phyloP scores from a whole-genome alignment of 1,140 invertebrate species.

The Calosoma granatense region DNA sequence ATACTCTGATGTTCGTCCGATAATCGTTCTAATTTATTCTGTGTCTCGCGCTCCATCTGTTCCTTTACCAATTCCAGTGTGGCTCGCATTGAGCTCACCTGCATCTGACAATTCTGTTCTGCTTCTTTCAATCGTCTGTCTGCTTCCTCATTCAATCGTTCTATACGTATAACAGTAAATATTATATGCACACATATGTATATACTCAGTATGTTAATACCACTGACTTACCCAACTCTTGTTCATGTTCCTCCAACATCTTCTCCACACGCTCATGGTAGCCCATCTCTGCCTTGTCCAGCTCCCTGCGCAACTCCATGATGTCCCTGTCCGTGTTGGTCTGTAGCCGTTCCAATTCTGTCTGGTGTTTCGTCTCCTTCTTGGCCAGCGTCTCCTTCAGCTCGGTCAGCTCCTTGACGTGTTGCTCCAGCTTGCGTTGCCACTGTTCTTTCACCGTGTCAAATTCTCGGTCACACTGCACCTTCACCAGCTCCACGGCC shows the following conservation, averaged over 20 bases:
- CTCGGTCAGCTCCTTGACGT: conserved; percentile 42
- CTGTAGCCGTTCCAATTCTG: conserved; percentile 43
- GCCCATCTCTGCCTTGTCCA: conserved; percentile 44
- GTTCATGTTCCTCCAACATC: conserved; percentile 41
- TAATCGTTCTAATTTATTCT: conserved; percentile 32
- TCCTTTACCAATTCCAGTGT: conserved; percentile 38
- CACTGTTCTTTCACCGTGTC: conserved; percentile 39
- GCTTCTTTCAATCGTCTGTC: conserved; percentile 31
- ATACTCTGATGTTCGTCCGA: conserved; percentile 34
- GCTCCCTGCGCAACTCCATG: conserved; percentile 41
- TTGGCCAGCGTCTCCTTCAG: conserved; percentile 42
- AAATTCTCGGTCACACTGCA: conserved; percentile 40
- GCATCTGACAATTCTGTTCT: conserved; percentile 33
- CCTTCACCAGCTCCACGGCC: conserved; percentile 41
- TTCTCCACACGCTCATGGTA: conserved; percentile 47
- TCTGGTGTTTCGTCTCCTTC: conserved; percentile 43
- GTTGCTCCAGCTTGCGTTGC: conserved; percentile 42
- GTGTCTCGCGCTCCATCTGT: conserved; percentile 36
- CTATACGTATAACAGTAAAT: conserved; percentile 21
- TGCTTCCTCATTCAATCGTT: conserved; percentile 31
- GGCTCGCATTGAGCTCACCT: conserved; percentile 30
- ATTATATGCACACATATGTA: background rate
- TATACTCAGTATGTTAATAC: conserved; percentile 10
- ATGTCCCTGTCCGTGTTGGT: conserved; percentile 42
- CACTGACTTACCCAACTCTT: conserved; percentile 48